These are phyloP conservation scores for Carlito syrichta DNA, from an alignment of 2,113 vertebrate genomes.

Conservation along the genomic window DNA sequence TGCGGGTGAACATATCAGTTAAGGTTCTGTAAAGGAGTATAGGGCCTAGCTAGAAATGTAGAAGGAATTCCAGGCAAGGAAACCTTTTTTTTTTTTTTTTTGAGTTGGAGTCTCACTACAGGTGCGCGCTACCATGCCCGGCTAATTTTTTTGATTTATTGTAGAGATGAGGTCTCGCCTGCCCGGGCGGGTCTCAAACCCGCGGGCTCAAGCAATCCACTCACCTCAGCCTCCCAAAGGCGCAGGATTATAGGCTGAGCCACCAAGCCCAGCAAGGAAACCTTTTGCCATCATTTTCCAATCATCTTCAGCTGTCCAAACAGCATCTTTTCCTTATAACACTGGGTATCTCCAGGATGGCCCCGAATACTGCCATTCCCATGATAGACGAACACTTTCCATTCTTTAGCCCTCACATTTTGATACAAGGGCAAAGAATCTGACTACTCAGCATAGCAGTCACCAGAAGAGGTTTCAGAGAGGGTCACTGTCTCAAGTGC, in stretches of 20 bases:
- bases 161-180: too few relatives aligned
- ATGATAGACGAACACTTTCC: background rate
- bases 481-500: background rate
- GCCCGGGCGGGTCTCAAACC: too few relatives aligned
- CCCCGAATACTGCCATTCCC: background rate
- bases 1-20: background rate
- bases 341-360: background rate
- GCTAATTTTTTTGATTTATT: too few relatives aligned
- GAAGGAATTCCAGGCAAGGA: background rate
- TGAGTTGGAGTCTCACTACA: too few relatives aligned
- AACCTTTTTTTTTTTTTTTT: background rate
- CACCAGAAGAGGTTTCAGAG: background rate
- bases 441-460: background rate
- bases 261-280: too few relatives aligned
- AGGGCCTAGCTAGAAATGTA: background rate
- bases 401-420: background rate
- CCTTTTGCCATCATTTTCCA: slow-evolving; percentile 17
- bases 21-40: background rate
- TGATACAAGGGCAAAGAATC: background rate
- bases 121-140: too few relatives aligned
- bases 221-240: too few relatives aligned
- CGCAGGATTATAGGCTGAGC: too few relatives aligned
- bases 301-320: background rate
- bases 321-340: background rate
- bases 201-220: too few relatives aligned